Conservation (phyloP, 2,113 vertebrate genomes). For the Oncorhynchus tshawytscha region DNA sequence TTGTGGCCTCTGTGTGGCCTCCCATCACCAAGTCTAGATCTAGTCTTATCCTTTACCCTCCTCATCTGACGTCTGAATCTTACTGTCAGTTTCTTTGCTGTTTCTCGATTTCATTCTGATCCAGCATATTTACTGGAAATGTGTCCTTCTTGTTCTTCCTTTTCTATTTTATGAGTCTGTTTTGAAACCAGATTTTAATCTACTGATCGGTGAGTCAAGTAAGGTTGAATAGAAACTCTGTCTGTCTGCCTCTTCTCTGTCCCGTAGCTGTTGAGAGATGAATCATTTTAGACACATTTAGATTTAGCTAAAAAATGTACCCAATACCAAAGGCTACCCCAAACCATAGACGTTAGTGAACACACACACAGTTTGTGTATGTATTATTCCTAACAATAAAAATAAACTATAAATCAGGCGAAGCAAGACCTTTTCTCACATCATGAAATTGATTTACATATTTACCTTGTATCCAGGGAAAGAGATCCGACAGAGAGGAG, state of each 20-base stretch:
- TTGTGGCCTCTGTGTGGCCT: too few species aligned
- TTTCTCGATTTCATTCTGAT: constrained; percentile 44
- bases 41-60: constrained; percentile 11
- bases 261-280: constrained; percentile 28
- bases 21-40: neutral
- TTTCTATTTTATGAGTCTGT: constrained; percentile 52
- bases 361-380: neutral
- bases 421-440: neutral
- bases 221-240: constrained; percentile 45
- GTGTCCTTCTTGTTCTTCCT: constrained; percentile 54
- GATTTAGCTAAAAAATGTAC: neutral
- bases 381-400: neutral
- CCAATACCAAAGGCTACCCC: neutral
- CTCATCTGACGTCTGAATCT: constrained; percentile 16
- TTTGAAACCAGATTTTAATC: constrained; percentile 53
- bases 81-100: constrained; percentile 21
- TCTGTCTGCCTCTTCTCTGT: constrained; percentile 42
- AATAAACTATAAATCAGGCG: neutral
- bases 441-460: neutral
- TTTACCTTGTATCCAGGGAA: constrained; percentile 84
- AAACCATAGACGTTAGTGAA: neutral
- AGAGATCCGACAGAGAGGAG: constrained; percentile 76
- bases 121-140: constrained; percentile 36
- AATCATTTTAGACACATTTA: constrained; percentile 14
- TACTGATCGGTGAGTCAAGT: constrained; percentile 50